Evolutionary conservation across 2,113 vertebrate genomes (phyloP), one percentile per base, ranked within the genome.

Genomic region (Plestiodon gilberti): DNA sequence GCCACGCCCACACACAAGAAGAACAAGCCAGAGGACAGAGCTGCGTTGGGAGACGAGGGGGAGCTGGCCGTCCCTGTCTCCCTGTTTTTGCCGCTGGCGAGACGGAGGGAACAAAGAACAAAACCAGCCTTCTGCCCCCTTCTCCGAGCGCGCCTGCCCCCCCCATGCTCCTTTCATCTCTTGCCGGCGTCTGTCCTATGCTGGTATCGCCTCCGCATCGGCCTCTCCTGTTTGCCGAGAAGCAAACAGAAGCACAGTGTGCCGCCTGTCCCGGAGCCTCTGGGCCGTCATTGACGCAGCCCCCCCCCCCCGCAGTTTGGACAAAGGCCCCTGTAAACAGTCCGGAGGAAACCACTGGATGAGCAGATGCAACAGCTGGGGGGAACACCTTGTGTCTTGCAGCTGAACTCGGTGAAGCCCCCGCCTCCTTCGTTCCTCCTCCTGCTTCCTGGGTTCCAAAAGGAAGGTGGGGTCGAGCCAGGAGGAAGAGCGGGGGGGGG

Each of bases 91-190:
- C 81, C 62, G 7, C 82, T 84, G 86, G 84, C 59, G 52, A 38
- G 69, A 52, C 11, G 65, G 33, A 1, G 65, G 55, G 88, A 92
- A 94, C 91, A 94, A 92, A 89, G 92, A 84, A 94, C 90, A 94
- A 84, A 83, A 3, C 0, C 89, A 65, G 93, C 94, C 89, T 94
- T 40, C 40, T 33, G 6, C 40, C 40, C 73, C 40, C 40, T 48
- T 3, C 69, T 3, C 28, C 3, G n/a, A 83, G 38, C 1, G 43
- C 65, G 79, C 30, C 0, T 92, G 70, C 81, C 57, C 93, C 88
- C 18, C 89, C 78, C 69, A 91, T 92, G 90, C 93, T 88, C 88
- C 80, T 94, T 93, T 94, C 87, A 78, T 90, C 92, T 28, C 35
- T 1, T 6, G 83, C 86, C 88, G 83, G 86, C 23, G 33, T 65